Percentiles rank a stretch among this genome's conserved stretches.
phyloP scores from a whole-genome alignment of 2,797 vertebrate species.

The Arnoldichthys spilopterus region DNA sequence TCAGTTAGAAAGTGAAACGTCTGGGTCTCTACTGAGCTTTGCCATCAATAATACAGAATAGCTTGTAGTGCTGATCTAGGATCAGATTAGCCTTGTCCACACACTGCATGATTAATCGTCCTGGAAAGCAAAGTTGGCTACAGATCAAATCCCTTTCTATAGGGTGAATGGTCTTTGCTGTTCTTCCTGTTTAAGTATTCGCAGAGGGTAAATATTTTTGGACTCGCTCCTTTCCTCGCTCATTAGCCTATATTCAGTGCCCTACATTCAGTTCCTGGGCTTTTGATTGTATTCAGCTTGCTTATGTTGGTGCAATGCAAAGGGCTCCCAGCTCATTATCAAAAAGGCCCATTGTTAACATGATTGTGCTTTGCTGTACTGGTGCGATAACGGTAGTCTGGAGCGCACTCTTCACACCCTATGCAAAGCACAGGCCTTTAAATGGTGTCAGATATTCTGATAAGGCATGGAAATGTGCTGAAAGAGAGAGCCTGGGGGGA shows the following conservation, averaged over 20 bases:
- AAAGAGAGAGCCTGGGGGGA: background rate
- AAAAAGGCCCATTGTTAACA: background rate
- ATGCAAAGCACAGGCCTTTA: background rate
- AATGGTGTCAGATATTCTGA: conserved; percentile 15
- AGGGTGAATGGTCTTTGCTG: background rate
- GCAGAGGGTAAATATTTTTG: background rate
- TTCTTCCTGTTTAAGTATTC: background rate
- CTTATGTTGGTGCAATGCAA: background rate
- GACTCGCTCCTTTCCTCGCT: background rate
- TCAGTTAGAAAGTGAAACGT: conserved; percentile 33
- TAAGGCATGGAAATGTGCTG: background rate
- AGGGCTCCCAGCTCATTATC: background rate
- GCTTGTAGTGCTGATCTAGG: background rate
- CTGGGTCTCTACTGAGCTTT: background rate
- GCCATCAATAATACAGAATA: background rate
- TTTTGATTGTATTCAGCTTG: background rate
- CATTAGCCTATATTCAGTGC: conserved; percentile 7
- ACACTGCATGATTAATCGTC: background rate
- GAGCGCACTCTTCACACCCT: conserved; percentile 11
- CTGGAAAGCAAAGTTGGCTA: conserved; percentile 1
- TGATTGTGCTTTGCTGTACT: background rate
- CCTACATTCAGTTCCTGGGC: background rate
- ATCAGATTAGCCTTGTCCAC: background rate
- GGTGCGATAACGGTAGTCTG: conserved; percentile 10
- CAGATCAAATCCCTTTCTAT: background rate